Evolutionary conservation across 2,797 vertebrate species (phyloP).

Genomic region (Dendrocincla tyrannina): DNA sequence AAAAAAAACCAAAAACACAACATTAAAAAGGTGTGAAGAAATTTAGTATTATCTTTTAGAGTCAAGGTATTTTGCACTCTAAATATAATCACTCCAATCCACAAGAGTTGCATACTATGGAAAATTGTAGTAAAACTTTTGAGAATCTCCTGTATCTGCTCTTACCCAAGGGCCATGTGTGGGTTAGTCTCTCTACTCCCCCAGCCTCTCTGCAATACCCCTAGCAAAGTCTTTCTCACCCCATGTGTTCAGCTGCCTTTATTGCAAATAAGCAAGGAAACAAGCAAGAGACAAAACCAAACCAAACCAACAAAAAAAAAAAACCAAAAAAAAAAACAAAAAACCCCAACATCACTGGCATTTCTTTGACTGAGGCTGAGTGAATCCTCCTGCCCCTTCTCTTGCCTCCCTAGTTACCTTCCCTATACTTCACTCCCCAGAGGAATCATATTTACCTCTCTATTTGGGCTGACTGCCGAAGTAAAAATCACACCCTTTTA

Average conservation of each 20-base stretch:
- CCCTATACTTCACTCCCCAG: not conserved
- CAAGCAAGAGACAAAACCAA: not conserved
- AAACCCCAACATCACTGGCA: not conserved
- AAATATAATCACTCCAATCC: not conserved
- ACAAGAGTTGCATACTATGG: not conserved
- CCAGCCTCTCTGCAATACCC: not conserved
- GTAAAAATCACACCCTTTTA: not conserved
- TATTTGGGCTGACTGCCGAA: not conserved
- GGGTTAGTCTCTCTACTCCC: not conserved
- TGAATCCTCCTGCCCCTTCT: not conserved
- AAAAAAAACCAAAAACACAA: no score
- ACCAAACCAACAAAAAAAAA: no score
- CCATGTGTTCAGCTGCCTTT: not conserved
- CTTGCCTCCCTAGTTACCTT: not conserved
- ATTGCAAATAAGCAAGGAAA: not conserved
- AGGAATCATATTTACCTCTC: not conserved
- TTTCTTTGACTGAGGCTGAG: not conserved
- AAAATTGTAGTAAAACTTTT: not conserved
- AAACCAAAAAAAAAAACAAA: no score
- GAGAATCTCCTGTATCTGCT: not conserved
- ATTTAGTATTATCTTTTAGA: not conserved
- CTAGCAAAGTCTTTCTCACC: not conserved
- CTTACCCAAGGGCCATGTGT: not conserved
- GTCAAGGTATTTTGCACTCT: not conserved
- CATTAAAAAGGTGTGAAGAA: not conserved